Percentiles rank a stretch among this genome's conserved stretches.
Evolutionary conservation across 1,140 invertebrate species (phyloP).

Genomic region (Pseudomyrmex concolor): DNA sequence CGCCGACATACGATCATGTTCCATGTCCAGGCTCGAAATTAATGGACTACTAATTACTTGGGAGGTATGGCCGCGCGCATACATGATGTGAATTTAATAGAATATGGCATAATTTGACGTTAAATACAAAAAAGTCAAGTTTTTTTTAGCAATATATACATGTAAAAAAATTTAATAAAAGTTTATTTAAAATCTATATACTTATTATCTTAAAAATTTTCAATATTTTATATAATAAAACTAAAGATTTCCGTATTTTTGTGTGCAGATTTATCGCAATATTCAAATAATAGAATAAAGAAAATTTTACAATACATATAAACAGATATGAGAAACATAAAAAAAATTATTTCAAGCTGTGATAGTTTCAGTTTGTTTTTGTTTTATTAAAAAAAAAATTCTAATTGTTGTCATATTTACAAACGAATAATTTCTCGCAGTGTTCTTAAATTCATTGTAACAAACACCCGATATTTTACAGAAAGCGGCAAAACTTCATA

Average conservation of each 20-base stretch:
- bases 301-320: too few species aligned
- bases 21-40: neutral
- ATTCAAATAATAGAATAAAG: too few species aligned
- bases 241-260: too few species aligned
- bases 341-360: too few species aligned
- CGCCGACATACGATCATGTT: neutral
- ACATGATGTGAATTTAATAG: neutral
- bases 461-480: constrained; percentile 32
- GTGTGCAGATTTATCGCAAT: too few species aligned
- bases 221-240: too few species aligned
- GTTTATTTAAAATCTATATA: neutral
- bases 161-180: neutral
- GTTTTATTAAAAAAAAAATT: too few species aligned
- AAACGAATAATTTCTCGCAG: neutral
- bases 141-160: neutral
- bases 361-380: too few species aligned
- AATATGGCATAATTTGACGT: constrained; percentile 8
- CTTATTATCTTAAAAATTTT: neutral
- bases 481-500: constrained; percentile 30
- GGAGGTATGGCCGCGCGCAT: neutral
- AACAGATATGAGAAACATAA: too few species aligned
- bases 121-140: neutral
- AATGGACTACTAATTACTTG: constrained; percentile 8
- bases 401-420: too few species aligned
- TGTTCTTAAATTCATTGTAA: neutral